Evolutionary conservation across 2,113 vertebrate species (phyloP).

Genomic region (Fregetta grallaria): DNA sequence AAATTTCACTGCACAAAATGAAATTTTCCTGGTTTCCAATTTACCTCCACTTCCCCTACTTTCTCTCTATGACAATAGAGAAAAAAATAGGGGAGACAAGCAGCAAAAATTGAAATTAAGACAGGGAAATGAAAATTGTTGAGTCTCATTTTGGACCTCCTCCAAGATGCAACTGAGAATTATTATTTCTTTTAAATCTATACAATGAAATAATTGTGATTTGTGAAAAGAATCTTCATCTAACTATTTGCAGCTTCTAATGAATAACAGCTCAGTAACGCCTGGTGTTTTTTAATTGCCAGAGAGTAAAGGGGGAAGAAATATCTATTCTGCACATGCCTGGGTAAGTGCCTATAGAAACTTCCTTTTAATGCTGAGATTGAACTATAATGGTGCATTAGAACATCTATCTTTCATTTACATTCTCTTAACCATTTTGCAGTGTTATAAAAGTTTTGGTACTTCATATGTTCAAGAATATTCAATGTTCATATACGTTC

Average conservation of each 20-base stretch:
- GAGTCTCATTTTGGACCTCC: neutral
- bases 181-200: neutral
- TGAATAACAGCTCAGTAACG: neutral
- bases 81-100: neutral
- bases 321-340: neutral
- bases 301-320: neutral
- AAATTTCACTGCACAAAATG: neutral
- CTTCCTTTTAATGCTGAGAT: neutral
- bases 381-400: neutral
- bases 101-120: neutral
- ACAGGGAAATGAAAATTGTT: neutral
- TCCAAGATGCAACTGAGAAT: neutral
- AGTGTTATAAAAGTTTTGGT: neutral
- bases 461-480: neutral
- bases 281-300: neutral
- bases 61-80: neutral
- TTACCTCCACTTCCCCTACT: neutral
- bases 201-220: neutral
- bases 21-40: neutral
- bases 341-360: neutral
- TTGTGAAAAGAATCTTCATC: neutral
- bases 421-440: neutral
- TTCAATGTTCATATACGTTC: neutral
- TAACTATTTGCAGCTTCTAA: neutral
- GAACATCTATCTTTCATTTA: neutral